Percentiles rank a stretch among this genome's conserved stretches.
These are phyloP conservation scores for Pristionchus arcanus DNA, from an alignment of 2,888 invertebrate genomes.

Conservation along the genomic window DNA sequence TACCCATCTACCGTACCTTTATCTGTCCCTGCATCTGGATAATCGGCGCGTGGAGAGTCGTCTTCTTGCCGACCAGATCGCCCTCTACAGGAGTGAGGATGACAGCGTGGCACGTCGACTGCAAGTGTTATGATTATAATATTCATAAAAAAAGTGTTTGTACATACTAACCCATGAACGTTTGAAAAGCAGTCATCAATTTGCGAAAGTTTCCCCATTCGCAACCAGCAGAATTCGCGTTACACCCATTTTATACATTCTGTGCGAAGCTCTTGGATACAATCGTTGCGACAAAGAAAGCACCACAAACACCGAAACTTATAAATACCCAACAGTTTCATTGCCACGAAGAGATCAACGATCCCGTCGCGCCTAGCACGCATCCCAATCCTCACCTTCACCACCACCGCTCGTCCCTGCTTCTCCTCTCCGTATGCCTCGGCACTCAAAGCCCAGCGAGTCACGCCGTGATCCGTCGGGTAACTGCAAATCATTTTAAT, in stretches of 20 bases:
- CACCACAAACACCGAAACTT: too few relatives aligned
- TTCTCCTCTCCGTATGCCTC: constrained; percentile 43
- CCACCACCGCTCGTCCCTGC: constrained; percentile 27
- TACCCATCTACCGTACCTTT: neutral
- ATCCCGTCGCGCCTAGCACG: too few relatives aligned
- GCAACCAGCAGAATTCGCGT: too few relatives aligned
- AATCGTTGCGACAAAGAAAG: too few relatives aligned
- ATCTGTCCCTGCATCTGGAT: constrained; percentile 29
- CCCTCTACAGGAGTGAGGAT: neutral
- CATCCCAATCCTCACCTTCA: neutral
- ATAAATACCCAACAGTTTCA: too few relatives aligned
- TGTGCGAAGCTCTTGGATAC: too few relatives aligned
- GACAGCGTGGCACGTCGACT: constrained; percentile 7
- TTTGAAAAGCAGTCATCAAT: too few relatives aligned
- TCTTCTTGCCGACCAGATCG: neutral
- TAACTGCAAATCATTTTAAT: constrained; percentile 1
- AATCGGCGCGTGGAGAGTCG: constrained; percentile 25
- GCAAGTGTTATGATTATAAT: neutral
- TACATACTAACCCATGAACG: too few relatives aligned
- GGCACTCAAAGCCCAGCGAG: constrained; percentile 8
- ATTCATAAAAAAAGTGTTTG: too few relatives aligned
- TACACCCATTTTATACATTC: too few relatives aligned
- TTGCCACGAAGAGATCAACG: too few relatives aligned
- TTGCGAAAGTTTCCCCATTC: too few relatives aligned
- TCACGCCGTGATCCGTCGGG: constrained; percentile 28